Evolutionary conservation across 64 coral and sea anemone species (phyloP).

Genomic region (Astreopora myriophthalma): DNA sequence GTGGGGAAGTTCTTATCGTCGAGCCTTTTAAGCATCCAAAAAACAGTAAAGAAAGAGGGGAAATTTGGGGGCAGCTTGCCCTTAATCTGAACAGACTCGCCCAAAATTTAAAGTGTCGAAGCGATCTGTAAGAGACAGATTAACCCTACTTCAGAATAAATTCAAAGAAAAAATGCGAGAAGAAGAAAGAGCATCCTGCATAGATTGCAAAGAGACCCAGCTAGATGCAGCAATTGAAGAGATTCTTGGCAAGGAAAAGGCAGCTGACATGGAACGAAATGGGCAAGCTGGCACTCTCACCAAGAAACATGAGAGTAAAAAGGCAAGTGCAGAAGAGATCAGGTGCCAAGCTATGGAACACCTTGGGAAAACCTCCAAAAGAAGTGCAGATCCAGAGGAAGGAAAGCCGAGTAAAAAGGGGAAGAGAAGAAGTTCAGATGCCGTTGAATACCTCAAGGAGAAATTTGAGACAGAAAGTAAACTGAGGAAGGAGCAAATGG

Average conservation of each 20-base stretch:
- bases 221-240: constrained; percentile 58
- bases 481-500: constrained; percentile 33
- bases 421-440: constrained; percentile 51
- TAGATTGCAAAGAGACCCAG: constrained; percentile 5
- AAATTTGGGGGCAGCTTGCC: constrained; percentile 20
- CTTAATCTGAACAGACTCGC: constrained; percentile 23
- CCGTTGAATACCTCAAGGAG: constrained; percentile 37
- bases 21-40: constrained; percentile 54
- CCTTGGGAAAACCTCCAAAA: constrained; percentile 28
- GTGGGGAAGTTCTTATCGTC: constrained; percentile 23
- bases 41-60: constrained; percentile 51
- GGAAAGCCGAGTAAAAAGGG: constrained; percentile 42
- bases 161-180: constrained; percentile 8
- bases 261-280: constrained; percentile 39
- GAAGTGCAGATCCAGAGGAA: constrained; percentile 62
- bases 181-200: constrained; percentile 41
- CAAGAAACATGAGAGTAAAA: constrained; percentile 3
- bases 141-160: constrained; percentile 27
- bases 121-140: constrained; percentile 49
- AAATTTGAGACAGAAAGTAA: constrained; percentile 30
- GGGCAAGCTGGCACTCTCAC: constrained; percentile 33
- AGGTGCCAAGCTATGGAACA: constrained; percentile 41
- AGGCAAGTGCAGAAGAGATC: constrained; percentile 42
- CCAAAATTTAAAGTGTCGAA: constrained; percentile 48
- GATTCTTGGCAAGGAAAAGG: constrained; percentile 48